Percentiles rank a stretch among this genome's conserved stretches.
phyloP scores from a whole-genome alignment of 2,797 vertebrate genomes.

The Cetoscarus ocellatus region DNA sequence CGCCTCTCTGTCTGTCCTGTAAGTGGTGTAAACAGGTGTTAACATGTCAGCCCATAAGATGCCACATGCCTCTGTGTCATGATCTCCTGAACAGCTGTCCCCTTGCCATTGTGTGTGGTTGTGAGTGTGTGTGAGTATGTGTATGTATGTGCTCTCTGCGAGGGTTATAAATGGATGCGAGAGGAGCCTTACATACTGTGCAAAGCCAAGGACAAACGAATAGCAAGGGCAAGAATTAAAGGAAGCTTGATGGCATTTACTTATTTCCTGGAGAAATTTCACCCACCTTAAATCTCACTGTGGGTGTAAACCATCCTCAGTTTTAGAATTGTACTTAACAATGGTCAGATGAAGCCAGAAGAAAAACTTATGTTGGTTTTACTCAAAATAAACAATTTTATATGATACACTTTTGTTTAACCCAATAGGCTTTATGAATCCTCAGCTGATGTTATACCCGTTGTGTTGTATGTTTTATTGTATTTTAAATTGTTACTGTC shows the following conservation, averaged over 20 bases:
- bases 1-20: constrained; percentile 46
- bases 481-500: too few relatives aligned
- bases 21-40: constrained; percentile 82
- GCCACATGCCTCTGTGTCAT: constrained; percentile 78
- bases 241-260: constrained; percentile 20
- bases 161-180: constrained; percentile 57
- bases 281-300: background rate
- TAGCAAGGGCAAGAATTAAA: constrained; percentile 44
- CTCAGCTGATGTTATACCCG: too few relatives aligned
- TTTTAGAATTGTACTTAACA: too few relatives aligned
- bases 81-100: constrained; percentile 78
- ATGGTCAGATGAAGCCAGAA: too few relatives aligned
- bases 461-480: too few relatives aligned
- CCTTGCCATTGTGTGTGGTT: constrained; percentile 47
- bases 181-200: constrained; percentile 46
- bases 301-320: background rate
- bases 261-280: constrained; percentile 24
- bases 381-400: too few relatives aligned
- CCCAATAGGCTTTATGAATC: too few relatives aligned
- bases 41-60: constrained; percentile 77
- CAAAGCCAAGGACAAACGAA: constrained; percentile 70
- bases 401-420: too few relatives aligned
- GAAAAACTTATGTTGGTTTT: too few relatives aligned
- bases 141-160: constrained; percentile 36
- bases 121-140: constrained; percentile 13